A percentile compares a stretch with the other conserved stretches of the same genome.
Evolutionary conservation across 2,797 vertebrate genomes (phyloP).

Genomic region (Acanthopagrus latus): DNA sequence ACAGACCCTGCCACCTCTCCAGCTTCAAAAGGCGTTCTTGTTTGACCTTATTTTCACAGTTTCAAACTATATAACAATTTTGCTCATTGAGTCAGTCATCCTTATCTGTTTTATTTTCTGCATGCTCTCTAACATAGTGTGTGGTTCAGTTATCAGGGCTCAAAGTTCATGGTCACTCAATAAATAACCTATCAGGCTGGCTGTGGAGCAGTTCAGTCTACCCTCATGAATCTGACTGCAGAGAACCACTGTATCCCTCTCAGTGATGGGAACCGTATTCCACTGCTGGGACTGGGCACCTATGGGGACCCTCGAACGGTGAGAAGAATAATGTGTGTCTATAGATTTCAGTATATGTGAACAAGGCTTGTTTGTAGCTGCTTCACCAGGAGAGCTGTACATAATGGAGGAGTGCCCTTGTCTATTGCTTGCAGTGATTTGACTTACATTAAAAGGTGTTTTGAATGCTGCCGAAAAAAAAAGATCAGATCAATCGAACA

Average conservation of each 20-base stretch:
- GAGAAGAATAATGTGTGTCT: slow-evolving; percentile 63
- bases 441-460: not conserved
- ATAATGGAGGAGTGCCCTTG: not conserved
- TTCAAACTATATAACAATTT: not conserved
- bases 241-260: slow-evolving; percentile 85
- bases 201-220: not conserved
- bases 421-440: not conserved
- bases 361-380: not conserved
- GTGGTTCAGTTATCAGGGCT: not conserved
- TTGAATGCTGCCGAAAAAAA: not conserved
- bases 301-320: slow-evolving; percentile 87
- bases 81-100: not conserved
- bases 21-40: no score
- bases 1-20: no score
- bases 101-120: not conserved
- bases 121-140: not conserved
- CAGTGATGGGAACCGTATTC: slow-evolving; percentile 90
- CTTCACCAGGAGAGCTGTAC: not conserved
- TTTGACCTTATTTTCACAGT: not conserved
- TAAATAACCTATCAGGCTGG: not conserved
- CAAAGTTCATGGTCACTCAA: slow-evolving; percentile 43
- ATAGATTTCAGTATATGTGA: not conserved
- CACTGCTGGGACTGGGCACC: slow-evolving; percentile 93
- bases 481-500: not conserved
- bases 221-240: slow-evolving; percentile 78